Percentiles rank a stretch among this genome's conserved stretches.
Conservation (phyloP, 2,797 vertebrate species). For the Anguilla marmorata region DNA sequence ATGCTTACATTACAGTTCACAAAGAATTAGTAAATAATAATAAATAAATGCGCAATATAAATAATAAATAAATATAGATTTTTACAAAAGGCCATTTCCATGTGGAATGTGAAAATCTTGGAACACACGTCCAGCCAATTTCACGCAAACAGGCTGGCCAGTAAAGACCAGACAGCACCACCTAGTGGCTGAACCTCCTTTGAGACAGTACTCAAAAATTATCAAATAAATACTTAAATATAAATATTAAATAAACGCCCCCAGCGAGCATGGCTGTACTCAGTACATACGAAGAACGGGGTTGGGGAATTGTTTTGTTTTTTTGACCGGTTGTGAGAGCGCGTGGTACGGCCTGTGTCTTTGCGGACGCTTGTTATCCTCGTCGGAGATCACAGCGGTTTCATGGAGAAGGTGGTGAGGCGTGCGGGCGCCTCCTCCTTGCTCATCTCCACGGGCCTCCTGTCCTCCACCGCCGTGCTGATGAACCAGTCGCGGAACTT, state of each 20-base stretch:
- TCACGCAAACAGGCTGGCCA: background rate
- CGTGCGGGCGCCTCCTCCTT: background rate
- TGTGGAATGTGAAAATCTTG: background rate
- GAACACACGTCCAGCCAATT: background rate
- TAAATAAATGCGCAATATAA: too few species aligned
- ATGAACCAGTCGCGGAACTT: conserved; percentile 61
- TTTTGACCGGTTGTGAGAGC: too few species aligned
- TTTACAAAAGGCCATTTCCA: background rate
- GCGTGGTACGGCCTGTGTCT: too few species aligned
- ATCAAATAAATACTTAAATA: conserved; percentile 11
- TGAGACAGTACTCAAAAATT: background rate
- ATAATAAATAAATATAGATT: too few species aligned
- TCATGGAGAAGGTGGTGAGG: conserved; percentile 54
- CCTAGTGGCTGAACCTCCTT: background rate
- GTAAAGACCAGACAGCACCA: background rate
- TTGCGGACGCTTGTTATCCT: background rate
- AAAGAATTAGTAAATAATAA: background rate
- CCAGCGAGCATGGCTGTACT: conserved; percentile 50
- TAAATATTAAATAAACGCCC: background rate
- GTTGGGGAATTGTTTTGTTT: background rate
- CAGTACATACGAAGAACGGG: conserved; percentile 59
- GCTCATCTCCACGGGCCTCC: conserved; percentile 56
- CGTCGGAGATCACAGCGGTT: conserved; percentile 36
- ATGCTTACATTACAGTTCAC: background rate
- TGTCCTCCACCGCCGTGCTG: conserved; percentile 55